A percentile compares a stretch with the other conserved stretches of the same genome.
Conservation (phyloP, 2,113 vertebrate genomes). For the Ptychochromis oligacanthus region DNA sequence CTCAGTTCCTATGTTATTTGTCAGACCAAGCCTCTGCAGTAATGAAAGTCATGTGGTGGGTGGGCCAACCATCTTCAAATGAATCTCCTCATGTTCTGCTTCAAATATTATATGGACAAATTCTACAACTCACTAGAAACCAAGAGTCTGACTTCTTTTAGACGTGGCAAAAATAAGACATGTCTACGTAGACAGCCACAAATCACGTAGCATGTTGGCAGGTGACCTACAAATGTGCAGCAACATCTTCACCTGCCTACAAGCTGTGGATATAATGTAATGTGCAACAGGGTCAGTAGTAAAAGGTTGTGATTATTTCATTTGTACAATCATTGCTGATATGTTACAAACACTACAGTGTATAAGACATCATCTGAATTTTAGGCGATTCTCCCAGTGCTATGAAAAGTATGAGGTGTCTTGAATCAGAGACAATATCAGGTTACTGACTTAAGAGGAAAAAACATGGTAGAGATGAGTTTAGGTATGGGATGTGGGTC, state of each 20-base stretch:
- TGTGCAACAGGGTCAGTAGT: too few species aligned
- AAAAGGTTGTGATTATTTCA: too few species aligned
- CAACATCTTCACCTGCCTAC: background rate
- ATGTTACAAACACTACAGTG: background rate
- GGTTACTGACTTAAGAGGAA: too few species aligned
- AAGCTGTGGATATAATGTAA: background rate
- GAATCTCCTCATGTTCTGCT: slow-evolving; percentile 14
- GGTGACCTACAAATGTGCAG: slow-evolving; percentile 21
- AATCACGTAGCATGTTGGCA: background rate
- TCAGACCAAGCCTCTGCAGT: background rate
- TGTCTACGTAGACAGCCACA: background rate
- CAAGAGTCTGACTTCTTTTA: slow-evolving; percentile 15
- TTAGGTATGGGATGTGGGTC: background rate
- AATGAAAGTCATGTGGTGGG: slow-evolving; percentile 63
- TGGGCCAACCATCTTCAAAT: slow-evolving; percentile 8
- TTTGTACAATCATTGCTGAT: too few species aligned
- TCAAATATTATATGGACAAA: background rate
- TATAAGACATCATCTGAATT: too few species aligned
- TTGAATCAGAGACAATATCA: too few species aligned
- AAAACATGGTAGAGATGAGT: too few species aligned
- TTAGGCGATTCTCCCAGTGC: too few species aligned
- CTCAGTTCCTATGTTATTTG: background rate
- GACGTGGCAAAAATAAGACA: background rate
- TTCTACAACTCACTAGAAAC: slow-evolving; percentile 38
- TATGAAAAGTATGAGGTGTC: too few species aligned